phyloP scores from a whole-genome alignment of 2,888 invertebrate genomes.

The Epsilonema sp. region DNA sequence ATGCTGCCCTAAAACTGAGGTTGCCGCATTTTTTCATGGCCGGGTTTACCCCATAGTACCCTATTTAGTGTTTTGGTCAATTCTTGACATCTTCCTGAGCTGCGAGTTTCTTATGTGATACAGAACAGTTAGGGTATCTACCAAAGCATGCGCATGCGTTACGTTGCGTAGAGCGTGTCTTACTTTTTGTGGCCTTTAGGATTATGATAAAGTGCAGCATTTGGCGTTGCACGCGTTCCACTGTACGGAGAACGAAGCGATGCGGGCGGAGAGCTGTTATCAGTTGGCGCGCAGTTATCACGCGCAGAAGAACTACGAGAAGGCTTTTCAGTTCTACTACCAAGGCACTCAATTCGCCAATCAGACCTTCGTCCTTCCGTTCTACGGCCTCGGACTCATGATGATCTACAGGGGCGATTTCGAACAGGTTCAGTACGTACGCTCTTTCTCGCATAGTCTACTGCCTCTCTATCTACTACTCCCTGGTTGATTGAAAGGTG shows the following conservation, averaged over 20 bases:
- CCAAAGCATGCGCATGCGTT: no score
- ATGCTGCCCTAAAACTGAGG: no score
- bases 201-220: constrained; percentile 85
- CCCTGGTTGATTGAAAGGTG: no score
- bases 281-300: constrained; percentile 89
- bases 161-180: no score
- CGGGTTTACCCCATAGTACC: no score
- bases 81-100: neutral
- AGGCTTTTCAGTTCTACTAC: constrained; percentile 84
- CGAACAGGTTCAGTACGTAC: no score
- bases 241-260: constrained; percentile 94
- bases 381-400: constrained; percentile 97
- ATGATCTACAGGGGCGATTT: constrained; percentile 88
- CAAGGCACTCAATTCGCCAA: constrained; percentile 86
- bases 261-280: constrained; percentile 95
- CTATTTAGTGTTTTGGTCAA: no score
- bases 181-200: constrained; percentile 37
- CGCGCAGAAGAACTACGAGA: constrained; percentile 76
- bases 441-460: constrained; percentile 13
- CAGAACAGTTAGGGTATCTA: no score
- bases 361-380: constrained; percentile 77
- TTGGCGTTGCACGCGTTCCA: constrained; percentile 90
- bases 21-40: no score
- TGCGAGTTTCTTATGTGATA: constrained; percentile 10
- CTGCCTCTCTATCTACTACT: neutral